A percentile compares a stretch with the other conserved stretches of the same genome.
Evolutionary conservation across 2,888 invertebrate species (phyloP).

Genomic region (Cyclophora albipunctata): DNA sequence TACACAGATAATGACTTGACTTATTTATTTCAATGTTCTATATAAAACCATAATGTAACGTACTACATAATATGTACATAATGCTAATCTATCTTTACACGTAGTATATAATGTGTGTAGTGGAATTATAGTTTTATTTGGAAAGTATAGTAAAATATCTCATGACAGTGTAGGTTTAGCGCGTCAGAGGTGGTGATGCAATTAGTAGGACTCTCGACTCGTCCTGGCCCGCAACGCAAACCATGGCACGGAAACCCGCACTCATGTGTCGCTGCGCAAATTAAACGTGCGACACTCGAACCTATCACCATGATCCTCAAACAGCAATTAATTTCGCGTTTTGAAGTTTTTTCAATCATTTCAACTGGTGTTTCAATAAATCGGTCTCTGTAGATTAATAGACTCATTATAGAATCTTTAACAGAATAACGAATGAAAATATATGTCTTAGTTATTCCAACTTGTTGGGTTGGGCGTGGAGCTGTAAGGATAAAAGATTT

Average conservation of each 20-base stretch:
- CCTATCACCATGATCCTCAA: conserved; percentile 48
- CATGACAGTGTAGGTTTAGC: conserved; percentile 38
- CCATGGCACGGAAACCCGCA: conserved; percentile 51
- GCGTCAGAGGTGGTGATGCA: conserved; percentile 35
- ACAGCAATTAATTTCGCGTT: conserved; percentile 47
- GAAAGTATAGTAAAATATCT: no score
- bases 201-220: conserved; percentile 70
- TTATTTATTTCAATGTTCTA: conserved; percentile 30
- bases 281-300: conserved; percentile 69
- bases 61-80: background rate
- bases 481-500: conserved; percentile 61
- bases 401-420: no score
- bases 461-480: conserved; percentile 51
- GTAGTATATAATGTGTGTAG: no score
- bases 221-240: conserved; percentile 43
- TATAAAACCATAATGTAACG: no score
- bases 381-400: conserved; percentile 2
- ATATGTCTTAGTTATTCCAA: conserved; percentile 18
- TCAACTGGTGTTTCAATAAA: background rate
- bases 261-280: conserved; percentile 72
- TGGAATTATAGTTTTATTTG: no score
- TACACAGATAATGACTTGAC: conserved; percentile 37
- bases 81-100: no score
- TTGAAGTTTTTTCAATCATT: conserved; percentile 37
- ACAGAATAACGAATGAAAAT: no score